Percentiles rank a stretch among this genome's conserved stretches.
phyloP scores from a whole-genome alignment of 35 echinoderm and acorn worm genomes.

The Diadema setosum region DNA sequence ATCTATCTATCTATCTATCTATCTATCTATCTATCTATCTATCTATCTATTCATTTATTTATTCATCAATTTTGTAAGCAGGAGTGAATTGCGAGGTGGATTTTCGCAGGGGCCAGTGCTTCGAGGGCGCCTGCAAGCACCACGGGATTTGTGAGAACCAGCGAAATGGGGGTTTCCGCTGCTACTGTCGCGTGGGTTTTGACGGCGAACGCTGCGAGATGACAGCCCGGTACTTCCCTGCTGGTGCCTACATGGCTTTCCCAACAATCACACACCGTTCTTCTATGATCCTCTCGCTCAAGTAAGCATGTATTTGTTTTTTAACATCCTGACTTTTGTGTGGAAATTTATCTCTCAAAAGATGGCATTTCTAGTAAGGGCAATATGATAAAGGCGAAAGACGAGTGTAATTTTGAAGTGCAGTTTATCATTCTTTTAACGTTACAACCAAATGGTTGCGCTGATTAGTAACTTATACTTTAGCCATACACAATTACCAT shows the following conservation, averaged over 20 bases:
- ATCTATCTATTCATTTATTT: background rate
- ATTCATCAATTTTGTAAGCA: background rate
- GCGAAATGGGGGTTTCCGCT: conserved; percentile 48
- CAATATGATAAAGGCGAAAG: too few relatives aligned
- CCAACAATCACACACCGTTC: conserved; percentile 55
- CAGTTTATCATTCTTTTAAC: too few relatives aligned
- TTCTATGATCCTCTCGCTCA: conserved; percentile 76
- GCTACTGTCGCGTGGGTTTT: conserved; percentile 35
- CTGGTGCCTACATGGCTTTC: conserved; percentile 78
- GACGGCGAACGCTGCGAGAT: conserved; percentile 62
- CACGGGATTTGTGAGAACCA: conserved; percentile 55
- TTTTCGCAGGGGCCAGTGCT: conserved; percentile 9
- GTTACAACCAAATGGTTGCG: too few relatives aligned
- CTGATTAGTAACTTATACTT: too few relatives aligned
- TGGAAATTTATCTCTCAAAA: too few relatives aligned
- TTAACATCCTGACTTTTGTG: too few relatives aligned
- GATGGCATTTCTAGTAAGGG: too few relatives aligned
- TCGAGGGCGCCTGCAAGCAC: conserved; percentile 66
- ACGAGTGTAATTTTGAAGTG: too few relatives aligned
- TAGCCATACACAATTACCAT: too few relatives aligned
- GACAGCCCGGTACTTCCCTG: conserved; percentile 61
- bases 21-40: too few relatives aligned
- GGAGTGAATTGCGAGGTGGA: conserved; percentile 70
- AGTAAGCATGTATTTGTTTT: too few relatives aligned
- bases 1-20: too few relatives aligned